Evolutionary conservation across 2,888 invertebrate genomes (phyloP).

Genomic region (Sussaba pulchella): DNA sequence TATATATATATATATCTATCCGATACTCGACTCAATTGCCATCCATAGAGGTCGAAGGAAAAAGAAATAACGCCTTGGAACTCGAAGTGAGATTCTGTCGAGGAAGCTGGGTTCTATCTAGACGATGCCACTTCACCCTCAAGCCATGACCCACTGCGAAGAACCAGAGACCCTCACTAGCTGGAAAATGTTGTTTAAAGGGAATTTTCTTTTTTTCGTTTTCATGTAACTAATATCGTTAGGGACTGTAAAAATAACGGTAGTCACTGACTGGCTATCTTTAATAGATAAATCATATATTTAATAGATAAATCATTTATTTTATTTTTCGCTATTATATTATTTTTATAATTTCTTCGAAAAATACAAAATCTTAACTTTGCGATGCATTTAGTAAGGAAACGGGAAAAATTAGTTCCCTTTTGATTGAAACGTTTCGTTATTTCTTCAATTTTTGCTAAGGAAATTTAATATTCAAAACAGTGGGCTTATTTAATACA

Average conservation of each 20-base stretch:
- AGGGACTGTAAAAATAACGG: background rate
- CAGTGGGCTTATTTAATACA: too few species aligned
- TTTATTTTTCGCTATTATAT: too few species aligned
- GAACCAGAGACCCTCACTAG: background rate
- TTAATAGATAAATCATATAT: too few species aligned
- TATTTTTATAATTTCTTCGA: too few species aligned
- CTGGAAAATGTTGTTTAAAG: background rate
- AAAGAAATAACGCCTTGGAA: slow-evolving; percentile 22
- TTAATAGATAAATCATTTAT: too few species aligned
- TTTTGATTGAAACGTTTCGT: too few species aligned
- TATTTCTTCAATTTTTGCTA: too few species aligned
- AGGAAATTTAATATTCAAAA: too few species aligned
- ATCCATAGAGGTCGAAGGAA: background rate
- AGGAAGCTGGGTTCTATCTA: slow-evolving; percentile 6
- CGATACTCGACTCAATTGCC: slow-evolving; percentile 21
- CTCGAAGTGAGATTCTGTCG: slow-evolving; percentile 12
- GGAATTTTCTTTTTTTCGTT: slow-evolving; percentile 1
- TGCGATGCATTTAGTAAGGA: too few species aligned
- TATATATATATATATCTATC: background rate
- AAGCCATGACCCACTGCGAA: slow-evolving; percentile 41
- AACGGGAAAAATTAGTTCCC: too few species aligned
- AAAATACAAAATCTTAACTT: too few species aligned
- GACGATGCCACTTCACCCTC: slow-evolving; percentile 27
- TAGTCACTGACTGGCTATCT: background rate
- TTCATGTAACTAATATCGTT: background rate